These are phyloP conservation scores for Lampris megalopsis DNA, from an alignment of 2,113 vertebrate genomes.

Conservation along the genomic window DNA sequence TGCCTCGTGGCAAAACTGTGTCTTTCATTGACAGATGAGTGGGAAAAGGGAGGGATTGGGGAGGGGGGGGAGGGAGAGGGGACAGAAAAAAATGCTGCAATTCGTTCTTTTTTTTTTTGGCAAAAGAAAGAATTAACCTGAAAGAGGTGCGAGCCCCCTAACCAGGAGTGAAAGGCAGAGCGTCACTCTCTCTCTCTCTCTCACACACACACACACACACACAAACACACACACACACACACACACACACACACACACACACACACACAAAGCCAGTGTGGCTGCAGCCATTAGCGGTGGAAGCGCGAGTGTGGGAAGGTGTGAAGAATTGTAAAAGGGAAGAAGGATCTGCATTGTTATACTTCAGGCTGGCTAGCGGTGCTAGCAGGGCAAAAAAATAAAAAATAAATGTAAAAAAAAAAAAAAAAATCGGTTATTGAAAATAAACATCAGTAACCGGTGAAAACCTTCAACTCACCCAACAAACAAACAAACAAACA, in stretches of 20 bases:
- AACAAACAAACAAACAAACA: slow-evolving; percentile 9
- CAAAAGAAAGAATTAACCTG: slow-evolving; percentile 66
- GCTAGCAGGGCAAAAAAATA: slow-evolving; percentile 18
- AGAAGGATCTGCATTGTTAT: slow-evolving; percentile 40
- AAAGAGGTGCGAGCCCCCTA: slow-evolving; percentile 74
- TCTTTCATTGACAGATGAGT: slow-evolving; percentile 78
- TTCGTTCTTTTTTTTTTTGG: slow-evolving; percentile 58
- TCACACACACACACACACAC: background rate
- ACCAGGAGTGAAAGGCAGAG: slow-evolving; percentile 60
- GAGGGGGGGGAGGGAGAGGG: slow-evolving; percentile 59
- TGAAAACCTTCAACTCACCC: background rate
- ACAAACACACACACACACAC: slow-evolving; percentile 5
- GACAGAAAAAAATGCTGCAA: slow-evolving; percentile 61
- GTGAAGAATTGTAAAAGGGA: slow-evolving; percentile 54
- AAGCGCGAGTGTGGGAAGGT: slow-evolving; percentile 40
- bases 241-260: slow-evolving; percentile 7
- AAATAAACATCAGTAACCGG: background rate
- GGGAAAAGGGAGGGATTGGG: slow-evolving; percentile 62
- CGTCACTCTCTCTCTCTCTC: slow-evolving; percentile 7
- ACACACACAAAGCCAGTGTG: slow-evolving; percentile 44
- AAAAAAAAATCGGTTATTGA: background rate
- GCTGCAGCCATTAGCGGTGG: slow-evolving; percentile 34
- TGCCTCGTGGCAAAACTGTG: slow-evolving; percentile 83
- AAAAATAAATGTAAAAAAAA: background rate
- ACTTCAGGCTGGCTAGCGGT: slow-evolving; percentile 19